Conservation (phyloP, 1,140 invertebrate species). For the Lepidotrigona ventralis region DNA sequence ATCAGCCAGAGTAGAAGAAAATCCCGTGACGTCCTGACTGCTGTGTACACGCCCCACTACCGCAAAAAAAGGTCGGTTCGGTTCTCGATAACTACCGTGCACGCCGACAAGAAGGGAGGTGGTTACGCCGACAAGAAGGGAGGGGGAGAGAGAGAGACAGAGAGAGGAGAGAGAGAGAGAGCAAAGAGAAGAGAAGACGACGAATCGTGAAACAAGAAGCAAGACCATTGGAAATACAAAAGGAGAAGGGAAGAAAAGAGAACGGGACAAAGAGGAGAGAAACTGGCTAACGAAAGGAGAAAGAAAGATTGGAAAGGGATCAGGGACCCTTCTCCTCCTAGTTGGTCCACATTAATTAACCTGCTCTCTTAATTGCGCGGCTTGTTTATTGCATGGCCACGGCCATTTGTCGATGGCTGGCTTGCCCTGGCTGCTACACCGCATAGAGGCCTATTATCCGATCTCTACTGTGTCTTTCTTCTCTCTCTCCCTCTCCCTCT, state of each 20-base stretch:
- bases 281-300: constrained; percentile 5
- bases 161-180: constrained; percentile 1
- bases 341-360: constrained; percentile 73
- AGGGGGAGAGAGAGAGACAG: background rate
- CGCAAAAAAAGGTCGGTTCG: constrained; percentile 63
- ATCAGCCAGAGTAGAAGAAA: constrained; percentile 57
- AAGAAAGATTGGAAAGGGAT: constrained; percentile 14
- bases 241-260: constrained; percentile 38
- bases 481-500: background rate
- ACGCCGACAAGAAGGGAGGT: constrained; percentile 36
- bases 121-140: constrained; percentile 2
- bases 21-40: constrained; percentile 52
- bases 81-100: constrained; percentile 67
- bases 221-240: constrained; percentile 17
- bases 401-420: constrained; percentile 69
- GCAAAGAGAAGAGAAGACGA: background rate
- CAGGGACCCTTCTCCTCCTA: constrained; percentile 57
- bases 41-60: constrained; percentile 28
- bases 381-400: constrained; percentile 72
- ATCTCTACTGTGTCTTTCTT: constrained; percentile 45
- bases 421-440: constrained; percentile 50
- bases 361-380: constrained; percentile 72
- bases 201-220: constrained; percentile 13
- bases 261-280: constrained; percentile 14
- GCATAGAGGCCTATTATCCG: constrained; percentile 64